Evolutionary conservation across 2,888 invertebrate species (phyloP).

Genomic region (Chrysina gloriosa): DNA sequence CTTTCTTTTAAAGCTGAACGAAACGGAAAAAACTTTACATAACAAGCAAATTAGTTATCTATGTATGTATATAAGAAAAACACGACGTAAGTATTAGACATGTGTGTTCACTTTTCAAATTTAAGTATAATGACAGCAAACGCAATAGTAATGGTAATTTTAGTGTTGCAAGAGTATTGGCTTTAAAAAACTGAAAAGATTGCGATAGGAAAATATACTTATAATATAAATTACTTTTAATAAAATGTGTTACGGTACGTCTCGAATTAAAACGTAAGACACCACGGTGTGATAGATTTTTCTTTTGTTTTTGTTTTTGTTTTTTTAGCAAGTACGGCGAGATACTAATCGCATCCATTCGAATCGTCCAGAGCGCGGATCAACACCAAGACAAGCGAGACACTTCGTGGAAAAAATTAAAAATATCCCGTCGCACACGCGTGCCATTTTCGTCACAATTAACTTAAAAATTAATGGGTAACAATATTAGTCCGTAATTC

Average conservation of each 20-base stretch:
- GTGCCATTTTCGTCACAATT: no score
- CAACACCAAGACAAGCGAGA: no score
- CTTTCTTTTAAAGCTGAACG: slow-evolving; percentile 35
- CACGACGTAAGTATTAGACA: not conserved
- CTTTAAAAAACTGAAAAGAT: slow-evolving; percentile 37
- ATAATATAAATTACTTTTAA: slow-evolving; percentile 48
- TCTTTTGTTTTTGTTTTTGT: no score
- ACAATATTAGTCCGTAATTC: no score
- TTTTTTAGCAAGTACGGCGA: no score
- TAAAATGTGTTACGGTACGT: slow-evolving; percentile 48
- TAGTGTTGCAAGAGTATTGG: slow-evolving; percentile 36
- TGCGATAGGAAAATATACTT: slow-evolving; percentile 59
- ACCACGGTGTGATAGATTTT: no score
- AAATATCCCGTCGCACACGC: no score
- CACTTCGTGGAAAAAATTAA: no score
- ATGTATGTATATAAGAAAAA: not conserved
- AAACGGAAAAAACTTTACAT: slow-evolving; percentile 22
- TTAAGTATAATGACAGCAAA: not conserved
- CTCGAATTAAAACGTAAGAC: no score
- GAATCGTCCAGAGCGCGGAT: no score
- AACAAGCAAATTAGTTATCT: slow-evolving; percentile 14
- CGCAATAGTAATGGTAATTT: not conserved
- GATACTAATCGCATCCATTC: no score
- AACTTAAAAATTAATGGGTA: no score
- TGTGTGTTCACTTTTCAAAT: not conserved